Evolutionary conservation across 2,113 vertebrate genomes (phyloP), one percentile per base, ranked within the genome.

Genomic region (Anguilla japonica): DNA sequence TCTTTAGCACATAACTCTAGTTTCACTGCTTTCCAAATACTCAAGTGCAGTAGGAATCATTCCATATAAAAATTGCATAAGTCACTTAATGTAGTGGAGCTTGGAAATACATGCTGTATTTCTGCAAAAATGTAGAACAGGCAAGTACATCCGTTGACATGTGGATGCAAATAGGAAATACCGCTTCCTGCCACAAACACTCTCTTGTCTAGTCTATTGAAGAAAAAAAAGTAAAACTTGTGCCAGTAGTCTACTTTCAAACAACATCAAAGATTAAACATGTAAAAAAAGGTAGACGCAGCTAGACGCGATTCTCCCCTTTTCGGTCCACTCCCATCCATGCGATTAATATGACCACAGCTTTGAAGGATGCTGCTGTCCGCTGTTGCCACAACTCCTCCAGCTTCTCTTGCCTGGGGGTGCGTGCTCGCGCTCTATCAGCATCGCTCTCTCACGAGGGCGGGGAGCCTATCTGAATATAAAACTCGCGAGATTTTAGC

Each of bases 361-460:
- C 11, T 75, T 18, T 41, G 6, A 87, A 34, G 87, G 95, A 96
- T 95, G 94, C 95, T 94, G 86, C 7, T 22, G 41, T 57, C 89
- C 93, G 93, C 95, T 92, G 92, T 94, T 93, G 92, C 92, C 82
- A 92, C 93, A 92, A 90, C 93, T 93, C 91, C 94, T 94, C 94
- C 91, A 89, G 71, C 87, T 29, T 81, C 83, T 89, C 53, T 81
- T 81, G 89, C 84, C 71, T 34, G 89, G 90, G 83, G 60, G 60
- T 67, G 83, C 93, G 34, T 87, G 91, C 89, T 75, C 63, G n/a
- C 63, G 71, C 71, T 13, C n/a, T 14, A 75, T n/a, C 71, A 75
- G 71, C 71, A 34, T 34, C 71, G 26, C 22, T 67, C 60, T 67
- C 60, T 67, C 18, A 11, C 11, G n/a, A 29, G 71, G 71, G 71